Evolutionary conservation across 2,888 invertebrate species (phyloP).

Genomic region (Hydriomena furcata): DNA sequence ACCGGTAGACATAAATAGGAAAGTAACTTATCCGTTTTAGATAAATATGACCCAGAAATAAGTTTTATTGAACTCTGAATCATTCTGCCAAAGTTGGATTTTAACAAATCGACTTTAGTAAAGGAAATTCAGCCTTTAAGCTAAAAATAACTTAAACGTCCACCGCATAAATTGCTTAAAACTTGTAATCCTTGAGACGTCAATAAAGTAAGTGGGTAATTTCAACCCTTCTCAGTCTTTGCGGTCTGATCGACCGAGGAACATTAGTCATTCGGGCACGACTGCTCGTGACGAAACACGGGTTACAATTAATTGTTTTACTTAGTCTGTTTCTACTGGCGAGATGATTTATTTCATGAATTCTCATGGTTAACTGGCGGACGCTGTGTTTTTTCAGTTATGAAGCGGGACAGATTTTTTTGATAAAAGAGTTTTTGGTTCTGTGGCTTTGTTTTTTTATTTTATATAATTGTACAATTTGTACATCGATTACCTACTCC

Average conservation of each 20-base stretch:
- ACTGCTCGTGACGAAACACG: constrained; percentile 28
- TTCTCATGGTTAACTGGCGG: neutral
- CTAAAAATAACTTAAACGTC: constrained; percentile 7
- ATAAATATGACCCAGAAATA: neutral
- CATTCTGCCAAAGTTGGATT: neutral
- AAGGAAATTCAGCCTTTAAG: constrained; percentile 1
- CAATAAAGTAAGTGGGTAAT: constrained; percentile 26
- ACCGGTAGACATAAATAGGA: too few relatives aligned
- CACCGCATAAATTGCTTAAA: constrained; percentile 6
- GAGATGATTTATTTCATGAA: constrained; percentile 14
- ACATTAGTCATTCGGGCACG: constrained; percentile 28
- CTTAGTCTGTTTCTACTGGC: constrained; percentile 10
- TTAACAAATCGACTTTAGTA: constrained; percentile 3
- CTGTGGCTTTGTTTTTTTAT: too few relatives aligned
- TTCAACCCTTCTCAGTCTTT: constrained; percentile 30
- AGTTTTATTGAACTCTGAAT: constrained; percentile 1
- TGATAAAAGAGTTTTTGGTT: too few relatives aligned
- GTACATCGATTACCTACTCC: too few relatives aligned
- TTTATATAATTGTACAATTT: too few relatives aligned
- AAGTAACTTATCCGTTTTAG: neutral
- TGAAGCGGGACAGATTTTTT: too few relatives aligned
- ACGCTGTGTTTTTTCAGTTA: neutral
- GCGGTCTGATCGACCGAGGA: constrained; percentile 21
- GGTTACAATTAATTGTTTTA: constrained; percentile 27
- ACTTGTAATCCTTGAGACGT: constrained; percentile 22